These are phyloP conservation scores for Cheirogaleus major DNA, from an alignment of 2,797 vertebrate genomes.

Conservation along the genomic window DNA sequence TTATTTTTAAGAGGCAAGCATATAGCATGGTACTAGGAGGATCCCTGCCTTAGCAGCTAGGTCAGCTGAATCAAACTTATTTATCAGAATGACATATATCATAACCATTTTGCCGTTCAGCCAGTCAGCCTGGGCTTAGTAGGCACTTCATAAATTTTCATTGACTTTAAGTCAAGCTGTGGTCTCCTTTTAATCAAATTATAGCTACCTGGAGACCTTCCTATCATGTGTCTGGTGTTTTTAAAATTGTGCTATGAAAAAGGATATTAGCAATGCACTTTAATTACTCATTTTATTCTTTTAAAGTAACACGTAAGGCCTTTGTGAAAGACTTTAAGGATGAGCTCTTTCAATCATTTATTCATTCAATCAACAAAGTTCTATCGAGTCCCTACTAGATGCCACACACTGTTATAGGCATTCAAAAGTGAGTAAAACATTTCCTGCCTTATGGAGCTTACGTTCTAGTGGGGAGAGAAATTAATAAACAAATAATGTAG, in stretches of 20 bases:
- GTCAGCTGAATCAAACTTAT: background rate
- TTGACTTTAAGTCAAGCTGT: background rate
- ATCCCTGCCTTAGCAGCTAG: background rate
- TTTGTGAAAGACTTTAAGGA: background rate
- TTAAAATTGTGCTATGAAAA: background rate
- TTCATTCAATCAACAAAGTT: background rate
- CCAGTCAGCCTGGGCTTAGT: background rate
- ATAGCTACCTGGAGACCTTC: background rate
- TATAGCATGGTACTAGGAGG: background rate
- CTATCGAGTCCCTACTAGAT: background rate
- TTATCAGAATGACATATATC: background rate
- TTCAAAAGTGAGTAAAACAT: background rate
- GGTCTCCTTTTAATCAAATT: background rate
- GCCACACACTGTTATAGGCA: background rate
- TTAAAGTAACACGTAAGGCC: background rate
- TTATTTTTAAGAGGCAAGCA: background rate
- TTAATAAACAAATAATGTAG: background rate
- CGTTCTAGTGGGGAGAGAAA: background rate
- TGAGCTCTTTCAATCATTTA: background rate
- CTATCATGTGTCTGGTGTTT: background rate
- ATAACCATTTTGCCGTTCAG: background rate
- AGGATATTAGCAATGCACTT: background rate
- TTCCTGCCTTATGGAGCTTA: background rate
- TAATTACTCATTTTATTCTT: background rate
- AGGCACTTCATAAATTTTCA: background rate